phyloP scores from a whole-genome alignment of 2,797 vertebrate species.

The Enteromius unitaeniatus region DNA sequence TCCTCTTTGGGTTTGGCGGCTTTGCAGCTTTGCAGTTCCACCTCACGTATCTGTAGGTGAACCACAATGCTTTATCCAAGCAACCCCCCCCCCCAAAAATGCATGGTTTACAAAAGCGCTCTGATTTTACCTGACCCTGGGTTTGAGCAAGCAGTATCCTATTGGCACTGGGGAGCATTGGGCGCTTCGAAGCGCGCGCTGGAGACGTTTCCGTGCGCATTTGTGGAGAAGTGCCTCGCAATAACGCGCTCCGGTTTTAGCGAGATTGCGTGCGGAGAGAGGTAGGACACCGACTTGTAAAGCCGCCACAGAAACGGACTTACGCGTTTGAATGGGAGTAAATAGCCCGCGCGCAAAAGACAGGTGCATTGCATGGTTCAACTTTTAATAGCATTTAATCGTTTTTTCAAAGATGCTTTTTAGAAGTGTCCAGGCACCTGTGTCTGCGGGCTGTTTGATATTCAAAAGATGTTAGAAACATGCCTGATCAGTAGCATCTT shows the following conservation, averaged over 20 bases:
- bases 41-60: constrained; percentile 69
- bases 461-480: constrained; percentile 25
- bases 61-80: constrained; percentile 41
- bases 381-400: neutral
- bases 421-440: constrained; percentile 15
- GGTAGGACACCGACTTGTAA: constrained; percentile 2
- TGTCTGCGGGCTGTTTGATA: neutral
- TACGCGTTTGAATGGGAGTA: neutral
- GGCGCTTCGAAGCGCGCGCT: constrained; percentile 25
- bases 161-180: neutral
- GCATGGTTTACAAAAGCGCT: constrained; percentile 51
- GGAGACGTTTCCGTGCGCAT: constrained; percentile 12
- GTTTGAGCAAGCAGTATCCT: constrained; percentile 2
- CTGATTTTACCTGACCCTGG: constrained; percentile 20
- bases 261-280: neutral
- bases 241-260: neutral
- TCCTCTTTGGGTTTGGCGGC: constrained; percentile 80
- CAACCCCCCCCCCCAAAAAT: neutral
- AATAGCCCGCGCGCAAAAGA: neutral
- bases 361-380: constrained; percentile 22
- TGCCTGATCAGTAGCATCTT: neutral
- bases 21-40: constrained; percentile 82
- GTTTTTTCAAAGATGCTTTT: neutral
- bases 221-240: neutral
- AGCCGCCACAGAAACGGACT: neutral